Percentiles rank a stretch among this genome's conserved stretches.
These are phyloP conservation scores for Arvicanthis niloticus DNA, from an alignment of 2,113 vertebrate species.

Conservation along the genomic window DNA sequence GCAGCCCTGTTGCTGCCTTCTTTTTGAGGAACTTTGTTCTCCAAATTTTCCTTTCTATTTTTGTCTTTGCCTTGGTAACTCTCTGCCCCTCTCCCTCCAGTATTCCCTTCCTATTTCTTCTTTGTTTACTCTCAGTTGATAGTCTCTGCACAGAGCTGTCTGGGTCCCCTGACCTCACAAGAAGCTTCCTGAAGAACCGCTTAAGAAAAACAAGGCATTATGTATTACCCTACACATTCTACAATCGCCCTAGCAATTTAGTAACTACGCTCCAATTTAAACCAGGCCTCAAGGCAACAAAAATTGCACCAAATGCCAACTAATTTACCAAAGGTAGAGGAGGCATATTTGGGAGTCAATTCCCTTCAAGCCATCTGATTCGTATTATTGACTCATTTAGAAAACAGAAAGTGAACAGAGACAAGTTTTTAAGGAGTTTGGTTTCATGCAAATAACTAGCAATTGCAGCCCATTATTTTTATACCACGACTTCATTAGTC, in stretches of 20 bases:
- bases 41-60: background rate
- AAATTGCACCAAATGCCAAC: conserved; percentile 91
- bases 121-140: conserved; percentile 47
- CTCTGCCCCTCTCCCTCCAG: background rate
- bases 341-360: conserved; percentile 90
- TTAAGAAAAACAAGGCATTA: conserved; percentile 92
- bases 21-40: conserved; percentile 19
- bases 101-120: conserved; percentile 35
- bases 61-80: background rate
- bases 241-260: conserved; percentile 89
- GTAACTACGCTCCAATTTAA: conserved; percentile 91
- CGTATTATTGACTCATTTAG: conserved; percentile 92
- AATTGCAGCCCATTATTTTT: conserved; percentile 98
- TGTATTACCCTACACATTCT: conserved; percentile 90
- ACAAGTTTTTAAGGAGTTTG: conserved; percentile 92
- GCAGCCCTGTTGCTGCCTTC: background rate
- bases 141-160: conserved; percentile 78
- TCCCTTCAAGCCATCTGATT: conserved; percentile 91
- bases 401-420: conserved; percentile 93
- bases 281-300: conserved; percentile 89
- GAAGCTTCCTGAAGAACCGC: conserved; percentile 89
- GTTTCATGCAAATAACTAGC: conserved; percentile 90
- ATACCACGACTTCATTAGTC: conserved; percentile 98
- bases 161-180: conserved; percentile 90
- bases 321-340: conserved; percentile 89